phyloP scores from a whole-genome alignment of 1,140 invertebrate species.

The Drosophila takahashii region DNA sequence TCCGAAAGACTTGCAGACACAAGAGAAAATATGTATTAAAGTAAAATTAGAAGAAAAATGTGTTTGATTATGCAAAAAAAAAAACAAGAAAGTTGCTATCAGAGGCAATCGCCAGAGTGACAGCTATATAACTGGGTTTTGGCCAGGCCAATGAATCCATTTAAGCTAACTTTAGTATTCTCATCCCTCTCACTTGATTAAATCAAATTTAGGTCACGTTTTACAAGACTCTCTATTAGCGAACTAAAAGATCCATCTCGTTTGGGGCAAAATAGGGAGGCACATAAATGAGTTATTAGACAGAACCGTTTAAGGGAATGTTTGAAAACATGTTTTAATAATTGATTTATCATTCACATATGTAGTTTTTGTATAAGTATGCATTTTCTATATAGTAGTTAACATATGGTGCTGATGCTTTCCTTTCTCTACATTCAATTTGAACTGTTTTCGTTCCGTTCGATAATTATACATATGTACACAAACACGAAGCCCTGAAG shows the following conservation, averaged over 20 bases:
- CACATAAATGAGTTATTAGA: constrained; percentile 10
- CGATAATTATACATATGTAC: constrained; percentile 49
- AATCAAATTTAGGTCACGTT: background rate
- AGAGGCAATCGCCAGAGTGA: background rate
- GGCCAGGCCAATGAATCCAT: background rate
- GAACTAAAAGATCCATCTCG: background rate
- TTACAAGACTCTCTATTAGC: background rate
- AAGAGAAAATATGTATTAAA: constrained; percentile 14
- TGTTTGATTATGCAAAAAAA: constrained; percentile 16
- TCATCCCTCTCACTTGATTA: background rate
- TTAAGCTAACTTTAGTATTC: background rate
- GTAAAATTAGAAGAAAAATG: constrained; percentile 2
- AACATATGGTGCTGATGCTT: constrained; percentile 45
- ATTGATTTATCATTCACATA: constrained; percentile 56
- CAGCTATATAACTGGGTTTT: background rate
- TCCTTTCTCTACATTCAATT: constrained; percentile 28
- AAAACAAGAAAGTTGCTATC: constrained; percentile 15
- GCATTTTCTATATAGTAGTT: constrained; percentile 51
- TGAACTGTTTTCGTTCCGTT: constrained; percentile 35
- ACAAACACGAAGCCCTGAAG: constrained; percentile 32
- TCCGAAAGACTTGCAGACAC: background rate
- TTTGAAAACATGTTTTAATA: constrained; percentile 62
- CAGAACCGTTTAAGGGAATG: constrained; percentile 41
- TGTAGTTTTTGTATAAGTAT: constrained; percentile 42
- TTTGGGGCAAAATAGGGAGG: background rate